Conservation (phyloP, 2,888 invertebrate species). For the Catocala fraxini region DNA sequence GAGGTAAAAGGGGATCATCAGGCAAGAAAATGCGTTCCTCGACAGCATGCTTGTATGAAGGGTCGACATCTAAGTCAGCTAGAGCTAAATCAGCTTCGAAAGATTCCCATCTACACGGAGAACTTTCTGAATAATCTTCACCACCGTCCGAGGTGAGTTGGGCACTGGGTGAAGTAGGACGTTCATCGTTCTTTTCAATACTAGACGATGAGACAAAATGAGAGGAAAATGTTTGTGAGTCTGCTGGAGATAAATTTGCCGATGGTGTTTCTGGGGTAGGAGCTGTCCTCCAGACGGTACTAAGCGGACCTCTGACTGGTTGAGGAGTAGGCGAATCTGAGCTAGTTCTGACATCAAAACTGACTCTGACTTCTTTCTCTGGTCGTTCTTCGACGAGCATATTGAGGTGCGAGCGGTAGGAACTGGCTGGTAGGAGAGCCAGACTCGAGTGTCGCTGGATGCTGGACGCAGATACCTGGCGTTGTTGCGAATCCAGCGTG, state of each 20-base stretch:
- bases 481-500: constrained; percentile 88
- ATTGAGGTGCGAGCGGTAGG: constrained; percentile 82
- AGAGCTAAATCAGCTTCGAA: constrained; percentile 89
- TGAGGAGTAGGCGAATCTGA: constrained; percentile 73
- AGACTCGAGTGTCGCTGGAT: constrained; percentile 82
- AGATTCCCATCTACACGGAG: constrained; percentile 89
- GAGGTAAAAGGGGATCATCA: constrained; percentile 87
- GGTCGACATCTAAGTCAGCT: constrained; percentile 88
- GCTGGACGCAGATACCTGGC: constrained; percentile 89
- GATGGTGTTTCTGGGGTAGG: constrained; percentile 91
- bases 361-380: constrained; percentile 82
- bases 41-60: constrained; percentile 89
- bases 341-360: constrained; percentile 77
- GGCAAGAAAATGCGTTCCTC: constrained; percentile 89
- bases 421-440: constrained; percentile 82
- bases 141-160: constrained; percentile 87
- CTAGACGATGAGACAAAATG: constrained; percentile 88
- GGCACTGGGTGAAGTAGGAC: constrained; percentile 86
- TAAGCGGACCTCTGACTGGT: constrained; percentile 79
- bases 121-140: constrained; percentile 76
- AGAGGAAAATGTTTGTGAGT: constrained; percentile 89
- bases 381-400: constrained; percentile 82
- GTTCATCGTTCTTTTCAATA: constrained; percentile 79
- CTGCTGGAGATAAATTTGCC: constrained; percentile 88
- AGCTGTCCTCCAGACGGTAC: constrained; percentile 80